Conservation (phyloP, 2,888 invertebrate species). For the Zygothrica quintamaculata region DNA sequence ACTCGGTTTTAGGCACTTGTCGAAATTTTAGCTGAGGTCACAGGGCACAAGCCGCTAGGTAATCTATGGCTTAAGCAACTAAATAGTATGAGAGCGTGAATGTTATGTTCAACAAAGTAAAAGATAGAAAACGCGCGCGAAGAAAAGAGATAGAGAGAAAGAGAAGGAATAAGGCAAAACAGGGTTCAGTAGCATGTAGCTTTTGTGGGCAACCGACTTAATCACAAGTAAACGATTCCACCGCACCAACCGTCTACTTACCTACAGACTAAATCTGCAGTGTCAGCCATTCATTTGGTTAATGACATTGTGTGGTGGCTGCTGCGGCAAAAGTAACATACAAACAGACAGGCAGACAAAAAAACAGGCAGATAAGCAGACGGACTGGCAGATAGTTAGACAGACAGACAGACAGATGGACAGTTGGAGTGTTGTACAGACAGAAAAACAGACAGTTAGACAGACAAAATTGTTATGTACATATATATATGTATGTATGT, state of each 20-base stretch:
- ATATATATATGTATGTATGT: neutral
- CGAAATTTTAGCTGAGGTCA: conserved; percentile 54
- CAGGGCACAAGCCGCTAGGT: conserved; percentile 53
- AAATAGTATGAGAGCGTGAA: neutral
- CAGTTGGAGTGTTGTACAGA: too few relatives aligned
- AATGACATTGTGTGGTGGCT: conserved; percentile 79
- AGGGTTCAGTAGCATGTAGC: conserved; percentile 13
- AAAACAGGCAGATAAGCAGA: conserved; percentile 15
- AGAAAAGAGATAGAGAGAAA: neutral
- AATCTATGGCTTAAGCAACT: conserved; percentile 52
- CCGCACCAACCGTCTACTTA: conserved; percentile 1
- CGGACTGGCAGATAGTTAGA: neutral
- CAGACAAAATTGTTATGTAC: conserved; percentile 6
- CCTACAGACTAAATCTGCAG: conserved; percentile 63
- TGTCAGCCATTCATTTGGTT: conserved; percentile 80
- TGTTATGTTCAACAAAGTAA: too few relatives aligned
- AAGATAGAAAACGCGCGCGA: too few relatives aligned
- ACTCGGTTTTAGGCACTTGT: conserved; percentile 48
- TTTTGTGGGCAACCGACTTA: conserved; percentile 64
- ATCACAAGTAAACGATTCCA: conserved; percentile 74
- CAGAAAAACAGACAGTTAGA: conserved; percentile 13
- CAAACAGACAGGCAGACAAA: conserved; percentile 25
- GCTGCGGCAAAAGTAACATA: conserved; percentile 72
- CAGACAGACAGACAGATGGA: neutral
- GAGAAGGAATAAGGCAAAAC: neutral